Conservation (phyloP, 2,888 invertebrate species). For the Lepidochitona cinerea region DNA sequence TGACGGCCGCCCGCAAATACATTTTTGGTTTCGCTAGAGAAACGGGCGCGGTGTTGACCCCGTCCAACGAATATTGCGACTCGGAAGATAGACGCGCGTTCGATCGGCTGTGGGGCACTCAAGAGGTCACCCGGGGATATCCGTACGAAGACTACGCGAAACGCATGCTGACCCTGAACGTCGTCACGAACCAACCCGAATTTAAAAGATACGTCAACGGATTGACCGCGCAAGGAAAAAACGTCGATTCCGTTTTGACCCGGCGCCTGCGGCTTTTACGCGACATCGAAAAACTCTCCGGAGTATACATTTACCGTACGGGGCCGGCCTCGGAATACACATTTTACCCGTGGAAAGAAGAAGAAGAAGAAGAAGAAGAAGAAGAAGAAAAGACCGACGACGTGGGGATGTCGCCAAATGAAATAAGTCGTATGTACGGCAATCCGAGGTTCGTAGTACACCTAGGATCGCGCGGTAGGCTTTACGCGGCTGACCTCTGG, state of each 20-base stretch:
- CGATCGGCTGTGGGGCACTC: not conserved
- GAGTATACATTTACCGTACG: not conserved
- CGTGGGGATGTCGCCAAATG: no score
- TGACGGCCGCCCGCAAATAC: not conserved
- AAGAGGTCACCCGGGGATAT: not conserved
- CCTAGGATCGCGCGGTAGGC: not conserved
- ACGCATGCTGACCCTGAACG: not conserved
- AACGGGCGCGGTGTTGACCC: not conserved
- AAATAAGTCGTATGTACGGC: not conserved
- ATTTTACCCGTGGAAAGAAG: not conserved
- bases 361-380: not conserved
- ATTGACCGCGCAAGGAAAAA: not conserved
- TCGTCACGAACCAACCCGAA: not conserved
- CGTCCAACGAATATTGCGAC: not conserved
- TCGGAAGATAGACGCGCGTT: not conserved
- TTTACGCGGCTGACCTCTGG: not conserved
- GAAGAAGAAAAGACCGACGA: not conserved
- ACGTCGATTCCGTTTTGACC: not conserved
- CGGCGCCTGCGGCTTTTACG: not conserved
- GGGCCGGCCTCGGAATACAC: not conserved
- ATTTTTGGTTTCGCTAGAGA: not conserved
- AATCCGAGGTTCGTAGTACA: not conserved
- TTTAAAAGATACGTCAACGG: not conserved
- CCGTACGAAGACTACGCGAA: not conserved
- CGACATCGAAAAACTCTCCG: not conserved